Base-by-base conservation (phyloP, 2,888 invertebrate genomes). In the Loripinus fragilis region DNA sequence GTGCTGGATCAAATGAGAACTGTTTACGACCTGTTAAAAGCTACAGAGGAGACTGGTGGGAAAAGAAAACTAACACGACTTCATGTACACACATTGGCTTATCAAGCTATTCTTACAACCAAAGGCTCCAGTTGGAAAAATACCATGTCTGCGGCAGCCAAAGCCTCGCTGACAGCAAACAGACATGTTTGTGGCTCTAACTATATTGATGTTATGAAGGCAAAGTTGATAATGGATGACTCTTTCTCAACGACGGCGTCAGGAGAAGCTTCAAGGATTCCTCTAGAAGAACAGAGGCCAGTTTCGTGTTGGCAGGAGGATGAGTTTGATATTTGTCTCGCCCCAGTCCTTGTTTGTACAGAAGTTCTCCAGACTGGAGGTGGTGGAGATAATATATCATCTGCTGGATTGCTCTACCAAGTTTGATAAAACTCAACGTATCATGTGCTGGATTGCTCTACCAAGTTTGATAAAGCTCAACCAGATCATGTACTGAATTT, bases 81-180 rank as follows among this genome's bases (percentile, higher is more conserved):
- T 42, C 97, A 97, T 91, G 96, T 97, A 0, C 97, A 97, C 90
- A 97, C 97, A 0, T 93, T 97, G 85, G 97, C 97, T n/a, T 97
- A 96, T 91, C 97, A 97, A 94, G 96, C 97, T 3, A 96, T 97
- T 85, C 92, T 97, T 86, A 96, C 96, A 0, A 95, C 95, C 0
- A 95, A 95, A 86, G 94, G 94, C 0, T 91, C 92, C 0, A 92
- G 95, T 10, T 97, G 97, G 97, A 96, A 96, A 85, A 95, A 97
- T 89, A 96, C 96, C 0, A 95, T 95, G 90, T 96, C 96, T 23
- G 97, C 97, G 0, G 96, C 97, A 1, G 97, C 97, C 0, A 97
- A 97, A 93, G 97, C 97, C 1, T 96, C 97, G 0, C 93, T 97
- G 12, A 97, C 96, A 0, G 97, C 97, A 0, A 96, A 97, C 93